Conservation (phyloP, 92 coral and sea anemone species). For the Bergia puertoricense region DNA sequence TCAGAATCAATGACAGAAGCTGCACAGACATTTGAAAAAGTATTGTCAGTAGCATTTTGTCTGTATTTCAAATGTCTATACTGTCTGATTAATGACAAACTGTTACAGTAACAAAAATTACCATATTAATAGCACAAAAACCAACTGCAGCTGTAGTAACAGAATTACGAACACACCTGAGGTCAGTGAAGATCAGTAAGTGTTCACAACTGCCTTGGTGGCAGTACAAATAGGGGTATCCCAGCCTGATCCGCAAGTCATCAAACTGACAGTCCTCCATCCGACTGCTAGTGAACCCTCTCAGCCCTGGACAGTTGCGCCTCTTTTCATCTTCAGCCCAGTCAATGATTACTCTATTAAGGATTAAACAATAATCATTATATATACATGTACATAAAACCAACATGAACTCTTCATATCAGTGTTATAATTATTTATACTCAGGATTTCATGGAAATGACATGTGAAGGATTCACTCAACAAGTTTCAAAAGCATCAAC, state of each 20-base stretch:
- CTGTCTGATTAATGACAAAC: too few relatives aligned
- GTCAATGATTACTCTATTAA: slow-evolving; percentile 69
- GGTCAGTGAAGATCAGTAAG: slow-evolving; percentile 82
- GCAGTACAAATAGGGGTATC: slow-evolving; percentile 89
- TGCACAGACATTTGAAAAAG: too few relatives aligned
- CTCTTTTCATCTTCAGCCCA: slow-evolving; percentile 84
- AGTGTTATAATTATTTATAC: background rate
- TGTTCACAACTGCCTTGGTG: slow-evolving; percentile 99
- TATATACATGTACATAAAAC: background rate
- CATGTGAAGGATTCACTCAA: too few relatives aligned
- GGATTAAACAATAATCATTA: background rate
- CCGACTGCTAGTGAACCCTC: slow-evolving; percentile 58
- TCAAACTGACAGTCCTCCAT: slow-evolving; percentile 88
- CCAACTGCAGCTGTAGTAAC: background rate
- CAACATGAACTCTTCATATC: background rate
- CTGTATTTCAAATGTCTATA: too few relatives aligned
- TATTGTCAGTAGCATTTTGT: too few relatives aligned
- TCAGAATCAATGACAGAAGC: too few relatives aligned
- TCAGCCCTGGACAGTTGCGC: slow-evolving; percentile 61
- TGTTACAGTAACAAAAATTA: too few relatives aligned
- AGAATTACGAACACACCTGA: slow-evolving; percentile 59
- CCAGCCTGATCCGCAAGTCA: slow-evolving; percentile 78
- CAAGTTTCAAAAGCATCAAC: too few relatives aligned
- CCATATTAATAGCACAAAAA: too few relatives aligned
- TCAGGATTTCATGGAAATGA: too few relatives aligned